Evolutionary conservation across 2,113 vertebrate genomes (phyloP).

Genomic region (Siniperca chuatsi): DNA sequence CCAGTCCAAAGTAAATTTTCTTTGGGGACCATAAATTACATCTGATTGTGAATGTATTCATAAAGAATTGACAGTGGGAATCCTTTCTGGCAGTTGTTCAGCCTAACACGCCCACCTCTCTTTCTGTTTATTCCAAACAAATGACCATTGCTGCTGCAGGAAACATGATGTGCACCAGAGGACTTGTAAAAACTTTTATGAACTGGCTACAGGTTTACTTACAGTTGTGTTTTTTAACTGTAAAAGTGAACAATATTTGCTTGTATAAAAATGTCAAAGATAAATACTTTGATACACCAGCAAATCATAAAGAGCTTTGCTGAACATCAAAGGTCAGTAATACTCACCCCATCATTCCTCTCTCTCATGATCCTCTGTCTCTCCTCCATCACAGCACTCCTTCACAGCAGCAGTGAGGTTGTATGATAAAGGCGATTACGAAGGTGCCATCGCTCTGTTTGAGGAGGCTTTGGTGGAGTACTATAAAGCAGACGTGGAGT

Average conservation of each 20-base stretch:
- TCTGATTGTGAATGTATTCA: background rate
- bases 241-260: background rate
- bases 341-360: background rate
- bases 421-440: constrained; percentile 88
- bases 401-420: constrained; percentile 88
- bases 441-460: constrained; percentile 85
- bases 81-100: constrained; percentile 3
- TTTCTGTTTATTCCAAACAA: constrained; percentile 35
- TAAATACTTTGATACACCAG: background rate
- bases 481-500: constrained; percentile 89
- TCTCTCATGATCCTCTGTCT: constrained; percentile 1
- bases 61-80: background rate
- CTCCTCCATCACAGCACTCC: constrained; percentile 82
- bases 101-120: background rate
- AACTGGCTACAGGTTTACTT: constrained; percentile 1
- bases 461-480: constrained; percentile 91
- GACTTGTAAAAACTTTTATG: constrained; percentile 26
- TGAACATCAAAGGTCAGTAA: background rate
- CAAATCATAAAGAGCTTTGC: background rate
- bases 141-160: constrained; percentile 8
- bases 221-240: background rate
- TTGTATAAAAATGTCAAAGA: background rate
- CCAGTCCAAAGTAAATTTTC: background rate
- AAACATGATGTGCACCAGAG: constrained; percentile 1
- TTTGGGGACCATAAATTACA: background rate